Conservation (phyloP, 2,797 vertebrate species). For the Ptychadena robeensis region DNA sequence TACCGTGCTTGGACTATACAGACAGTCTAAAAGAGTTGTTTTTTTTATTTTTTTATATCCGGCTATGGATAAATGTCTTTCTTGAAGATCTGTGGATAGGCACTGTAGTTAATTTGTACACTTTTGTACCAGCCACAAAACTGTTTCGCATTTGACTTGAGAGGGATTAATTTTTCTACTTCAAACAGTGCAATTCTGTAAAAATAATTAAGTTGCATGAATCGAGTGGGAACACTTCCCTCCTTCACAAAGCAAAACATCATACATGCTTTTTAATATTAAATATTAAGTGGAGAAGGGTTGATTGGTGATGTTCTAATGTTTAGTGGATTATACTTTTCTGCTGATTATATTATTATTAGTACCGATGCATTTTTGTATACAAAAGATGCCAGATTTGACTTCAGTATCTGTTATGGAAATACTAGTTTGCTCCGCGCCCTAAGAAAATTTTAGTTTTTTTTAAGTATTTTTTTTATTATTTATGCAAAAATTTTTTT, state of each 20-base stretch:
- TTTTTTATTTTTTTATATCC: background rate
- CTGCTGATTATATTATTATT: background rate
- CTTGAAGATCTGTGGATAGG: conserved; percentile 23
- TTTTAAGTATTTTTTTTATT: too few species aligned
- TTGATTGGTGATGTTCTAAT: conserved; percentile 11
- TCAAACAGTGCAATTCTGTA: conserved; percentile 49
- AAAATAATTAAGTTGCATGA: conserved; percentile 51
- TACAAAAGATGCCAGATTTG: background rate
- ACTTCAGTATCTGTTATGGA: background rate
- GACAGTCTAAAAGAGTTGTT: background rate
- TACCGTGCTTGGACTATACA: background rate
- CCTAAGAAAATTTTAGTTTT: too few species aligned
- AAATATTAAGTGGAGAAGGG: conserved; percentile 11
- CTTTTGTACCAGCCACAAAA: conserved; percentile 41
- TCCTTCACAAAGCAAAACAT: conserved; percentile 43
- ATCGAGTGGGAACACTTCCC: conserved; percentile 38
- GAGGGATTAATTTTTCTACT: conserved; percentile 55
- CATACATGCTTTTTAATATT: conserved; percentile 33
- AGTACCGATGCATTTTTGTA: background rate
- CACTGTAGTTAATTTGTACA: conserved; percentile 37
- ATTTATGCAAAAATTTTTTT: too few species aligned
- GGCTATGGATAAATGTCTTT: conserved; percentile 15
- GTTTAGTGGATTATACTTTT: background rate
- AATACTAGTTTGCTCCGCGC: background rate
- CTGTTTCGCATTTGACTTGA: conserved; percentile 43